Conservation (phyloP, 1,140 invertebrate species). For the Pogonognathellus flavescens region DNA sequence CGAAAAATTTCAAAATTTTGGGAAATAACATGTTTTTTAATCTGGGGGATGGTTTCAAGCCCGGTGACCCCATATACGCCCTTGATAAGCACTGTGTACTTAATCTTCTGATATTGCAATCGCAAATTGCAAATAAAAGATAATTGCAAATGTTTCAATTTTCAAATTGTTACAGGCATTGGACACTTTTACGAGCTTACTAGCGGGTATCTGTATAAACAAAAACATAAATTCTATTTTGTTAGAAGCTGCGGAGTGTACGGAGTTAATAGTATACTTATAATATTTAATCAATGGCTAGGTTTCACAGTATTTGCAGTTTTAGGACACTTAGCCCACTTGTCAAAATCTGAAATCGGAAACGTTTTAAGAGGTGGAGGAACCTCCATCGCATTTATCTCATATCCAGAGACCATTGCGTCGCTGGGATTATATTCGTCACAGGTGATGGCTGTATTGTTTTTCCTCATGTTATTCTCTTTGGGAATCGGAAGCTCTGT, state of each 20-base stretch:
- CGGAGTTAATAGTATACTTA: too few species aligned
- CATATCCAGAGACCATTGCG: constrained; percentile 80
- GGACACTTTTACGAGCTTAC: constrained; percentile 86
- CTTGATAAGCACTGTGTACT: too few species aligned
- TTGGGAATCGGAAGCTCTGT: constrained; percentile 67
- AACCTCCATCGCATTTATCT: constrained; percentile 83
- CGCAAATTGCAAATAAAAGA: too few species aligned
- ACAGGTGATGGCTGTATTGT: constrained; percentile 74
- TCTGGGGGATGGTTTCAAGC: too few species aligned
- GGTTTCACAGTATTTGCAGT: constrained; percentile 84
- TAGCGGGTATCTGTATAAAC: constrained; percentile 79
- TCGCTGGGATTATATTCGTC: constrained; percentile 78
- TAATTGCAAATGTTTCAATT: too few species aligned
- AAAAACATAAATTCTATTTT: too few species aligned
- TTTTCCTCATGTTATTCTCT: constrained; percentile 73
- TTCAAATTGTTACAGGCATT: constrained; percentile 66
- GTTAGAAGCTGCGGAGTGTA: too few species aligned
- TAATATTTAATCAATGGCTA: too few species aligned
- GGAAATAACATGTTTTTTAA: too few species aligned
- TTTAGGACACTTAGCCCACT: constrained; percentile 74
- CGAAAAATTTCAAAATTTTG: too few species aligned
- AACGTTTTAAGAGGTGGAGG: constrained; percentile 77
- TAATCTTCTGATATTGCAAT: too few species aligned
- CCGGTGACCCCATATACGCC: too few species aligned
- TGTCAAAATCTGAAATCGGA: constrained; percentile 55